phyloP scores from a whole-genome alignment of 2,888 invertebrate species.

The Norana najaformis region DNA sequence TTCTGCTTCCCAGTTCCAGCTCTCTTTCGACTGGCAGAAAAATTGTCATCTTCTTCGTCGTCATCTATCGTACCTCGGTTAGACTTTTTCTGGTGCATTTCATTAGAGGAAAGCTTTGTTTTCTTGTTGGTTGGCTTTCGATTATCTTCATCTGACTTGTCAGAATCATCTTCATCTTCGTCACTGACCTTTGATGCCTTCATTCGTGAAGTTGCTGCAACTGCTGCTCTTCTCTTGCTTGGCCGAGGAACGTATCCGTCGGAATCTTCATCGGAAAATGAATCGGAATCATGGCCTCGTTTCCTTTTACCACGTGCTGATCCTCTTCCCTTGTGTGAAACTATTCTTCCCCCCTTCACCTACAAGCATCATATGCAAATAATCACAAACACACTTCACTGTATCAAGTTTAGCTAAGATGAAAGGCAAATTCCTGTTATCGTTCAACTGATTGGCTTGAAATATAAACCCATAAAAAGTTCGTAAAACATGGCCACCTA shows the following conservation, averaged over 20 bases:
- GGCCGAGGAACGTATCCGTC: constrained; percentile 52
- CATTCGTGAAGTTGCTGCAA: constrained; percentile 43
- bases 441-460: neutral
- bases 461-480: neutral
- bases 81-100: neutral
- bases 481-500: neutral
- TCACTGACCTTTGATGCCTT: constrained; percentile 29
- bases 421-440: neutral
- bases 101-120: neutral
- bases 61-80: constrained; percentile 33
- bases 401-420: neutral
- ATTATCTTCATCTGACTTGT: neutral
- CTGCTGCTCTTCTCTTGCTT: constrained; percentile 49
- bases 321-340: neutral
- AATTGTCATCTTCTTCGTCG: constrained; percentile 20
- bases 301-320: constrained; percentile 8
- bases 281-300: constrained; percentile 19
- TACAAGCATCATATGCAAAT: constrained; percentile 1
- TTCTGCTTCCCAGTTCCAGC: neutral
- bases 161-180: constrained; percentile 32
- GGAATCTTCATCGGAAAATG: constrained; percentile 46
- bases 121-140: constrained; percentile 19
- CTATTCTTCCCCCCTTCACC: neutral
- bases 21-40: neutral
- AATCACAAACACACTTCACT: neutral